A percentile compares a stretch with the other conserved stretches of the same genome.
Evolutionary conservation across 2,888 invertebrate species (phyloP).

Genomic region (Teinopalpus imperialis): DNA sequence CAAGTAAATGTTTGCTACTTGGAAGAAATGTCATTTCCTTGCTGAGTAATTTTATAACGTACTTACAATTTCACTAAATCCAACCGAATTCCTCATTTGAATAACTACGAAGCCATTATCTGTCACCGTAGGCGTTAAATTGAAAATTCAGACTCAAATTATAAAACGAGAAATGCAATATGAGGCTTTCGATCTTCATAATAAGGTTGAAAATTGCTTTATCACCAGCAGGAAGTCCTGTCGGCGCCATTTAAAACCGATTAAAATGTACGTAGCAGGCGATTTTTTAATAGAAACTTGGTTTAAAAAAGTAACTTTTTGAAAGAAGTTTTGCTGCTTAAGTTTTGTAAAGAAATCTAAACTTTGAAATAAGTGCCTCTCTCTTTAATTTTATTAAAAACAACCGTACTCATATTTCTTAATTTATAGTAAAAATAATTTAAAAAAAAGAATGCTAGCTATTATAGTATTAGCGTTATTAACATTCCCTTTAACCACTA

Average conservation of each 20-base stretch:
- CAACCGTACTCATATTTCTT: too few relatives aligned
- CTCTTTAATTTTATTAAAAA: background rate
- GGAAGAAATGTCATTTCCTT: slow-evolving; percentile 5
- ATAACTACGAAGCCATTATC: slow-evolving; percentile 27
- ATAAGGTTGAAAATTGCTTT: slow-evolving; percentile 6
- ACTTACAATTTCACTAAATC: slow-evolving; percentile 22
- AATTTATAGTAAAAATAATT: too few relatives aligned
- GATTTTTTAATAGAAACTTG: slow-evolving; percentile 39
- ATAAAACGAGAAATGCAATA: background rate
- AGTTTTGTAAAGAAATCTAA: slow-evolving; percentile 1
- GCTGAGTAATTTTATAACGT: slow-evolving; percentile 10
- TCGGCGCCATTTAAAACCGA: slow-evolving; percentile 43
- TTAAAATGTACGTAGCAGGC: slow-evolving; percentile 41
- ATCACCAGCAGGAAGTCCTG: background rate
- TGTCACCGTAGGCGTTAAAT: slow-evolving; percentile 24
- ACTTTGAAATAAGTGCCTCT: background rate
- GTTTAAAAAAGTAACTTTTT: slow-evolving; percentile 22
- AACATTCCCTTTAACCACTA: too few relatives aligned
- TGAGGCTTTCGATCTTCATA: background rate
- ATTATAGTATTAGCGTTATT: too few relatives aligned
- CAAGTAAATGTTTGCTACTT: too few relatives aligned
- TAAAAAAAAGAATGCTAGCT: too few relatives aligned
- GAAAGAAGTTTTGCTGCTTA: slow-evolving; percentile 7
- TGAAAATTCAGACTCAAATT: slow-evolving; percentile 22
- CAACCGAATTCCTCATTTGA: slow-evolving; percentile 24